phyloP scores from a whole-genome alignment of 2,888 invertebrate species.

The Apoda limacodes region DNA sequence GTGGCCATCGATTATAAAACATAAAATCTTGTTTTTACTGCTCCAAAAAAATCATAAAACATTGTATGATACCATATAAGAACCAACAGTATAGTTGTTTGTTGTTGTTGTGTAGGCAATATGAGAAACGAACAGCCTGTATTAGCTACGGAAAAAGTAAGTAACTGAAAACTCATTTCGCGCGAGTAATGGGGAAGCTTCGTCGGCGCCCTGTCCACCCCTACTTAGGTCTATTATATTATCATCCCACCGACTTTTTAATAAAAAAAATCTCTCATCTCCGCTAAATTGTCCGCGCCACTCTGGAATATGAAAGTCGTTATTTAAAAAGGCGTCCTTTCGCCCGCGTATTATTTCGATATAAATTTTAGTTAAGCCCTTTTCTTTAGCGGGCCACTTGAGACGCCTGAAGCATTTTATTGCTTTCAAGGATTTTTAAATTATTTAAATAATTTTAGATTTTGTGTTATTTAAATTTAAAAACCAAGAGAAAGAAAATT shows the following conservation, averaged over 20 bases:
- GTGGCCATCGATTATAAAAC: too few relatives aligned
- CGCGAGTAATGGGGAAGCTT: conserved; percentile 50
- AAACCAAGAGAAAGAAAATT: too few relatives aligned
- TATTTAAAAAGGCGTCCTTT: conserved; percentile 64
- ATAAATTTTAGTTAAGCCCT: conserved; percentile 62
- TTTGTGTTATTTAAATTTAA: too few relatives aligned
- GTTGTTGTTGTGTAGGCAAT: neutral
- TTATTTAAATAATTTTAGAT: too few relatives aligned
- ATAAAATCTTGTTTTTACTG: too few relatives aligned
- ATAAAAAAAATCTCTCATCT: conserved; percentile 64
- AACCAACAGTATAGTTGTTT: too few relatives aligned
- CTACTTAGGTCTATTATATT: conserved; percentile 39
- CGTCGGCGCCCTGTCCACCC: conserved; percentile 32
- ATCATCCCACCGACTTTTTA: conserved; percentile 43
- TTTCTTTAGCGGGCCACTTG: conserved; percentile 36
- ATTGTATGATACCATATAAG: too few relatives aligned
- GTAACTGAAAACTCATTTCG: conserved; percentile 65
- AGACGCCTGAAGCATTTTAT: conserved; percentile 49
- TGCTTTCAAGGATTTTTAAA: too few relatives aligned
- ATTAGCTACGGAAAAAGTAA: conserved; percentile 27
- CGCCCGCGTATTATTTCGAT: conserved; percentile 61
- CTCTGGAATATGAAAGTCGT: conserved; percentile 67
- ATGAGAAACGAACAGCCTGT: conserved; percentile 28
- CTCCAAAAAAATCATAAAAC: too few relatives aligned
- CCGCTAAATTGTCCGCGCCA: conserved; percentile 61